Evolutionary conservation across 2,888 invertebrate genomes (phyloP), one percentile per base, ranked within the genome.

Genomic region (Micoletzkya japonica): DNA sequence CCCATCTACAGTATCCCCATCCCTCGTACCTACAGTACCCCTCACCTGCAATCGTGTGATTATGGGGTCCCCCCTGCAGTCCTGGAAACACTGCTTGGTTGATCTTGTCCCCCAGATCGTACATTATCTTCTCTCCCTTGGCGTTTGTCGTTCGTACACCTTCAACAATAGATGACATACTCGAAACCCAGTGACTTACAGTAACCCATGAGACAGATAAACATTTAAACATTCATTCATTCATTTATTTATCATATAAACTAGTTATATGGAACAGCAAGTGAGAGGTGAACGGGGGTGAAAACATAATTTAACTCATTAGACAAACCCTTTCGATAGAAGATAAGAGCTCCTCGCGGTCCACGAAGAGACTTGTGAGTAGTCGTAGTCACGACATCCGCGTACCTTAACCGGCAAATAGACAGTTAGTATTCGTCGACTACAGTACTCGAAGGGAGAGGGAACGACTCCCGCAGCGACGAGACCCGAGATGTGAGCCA

Each of bases 61-160:
- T 95, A 86, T 97, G 97, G 0, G 97, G 97, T 0, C 97, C 97
- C 54, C 97, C 97, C 88, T 98, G 97, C 59, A 98, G 89, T 0
- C 94, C 93, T 0, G 94, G 94, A 87, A 95, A 95, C 72, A 95
- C 94, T 2, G 93, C 91, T 82, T 90, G 90, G 87, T 96, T 95
- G 84, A 98, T 93, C 86, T 90, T 91, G 77, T 88, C 89, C 87
- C 95, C 95, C 58, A 94, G 87, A 83, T 96, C 94, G 86, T 94
- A 96, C 90, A 92, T 88, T 37, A 91, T 88, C 83, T 92, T 91
- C 20, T 92, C 91, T 0, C 95, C 95, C 84, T 93, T 90, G 20
- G 83, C 79, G 75, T 90, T 91, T 0, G 91, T 89, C 3, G 90
- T 90, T 72, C 91, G 90, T 0, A 93, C 90, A 24, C 95, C 89